Percentiles rank a stretch among this genome's conserved stretches.
phyloP scores from a whole-genome alignment of 2,113 vertebrate genomes.

The Campylorhamphus procurvoides region DNA sequence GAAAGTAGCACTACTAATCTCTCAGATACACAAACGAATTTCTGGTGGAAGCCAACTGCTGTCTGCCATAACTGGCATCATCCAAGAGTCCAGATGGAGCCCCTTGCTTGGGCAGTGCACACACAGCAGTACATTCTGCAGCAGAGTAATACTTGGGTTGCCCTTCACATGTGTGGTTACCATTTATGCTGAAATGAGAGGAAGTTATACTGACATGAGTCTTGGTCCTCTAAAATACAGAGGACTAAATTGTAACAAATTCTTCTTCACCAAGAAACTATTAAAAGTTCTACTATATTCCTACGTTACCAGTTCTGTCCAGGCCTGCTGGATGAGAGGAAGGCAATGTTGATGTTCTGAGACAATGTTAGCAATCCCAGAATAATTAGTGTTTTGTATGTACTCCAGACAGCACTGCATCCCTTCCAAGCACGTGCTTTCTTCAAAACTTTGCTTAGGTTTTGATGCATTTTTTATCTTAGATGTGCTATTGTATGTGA shows the following conservation, averaged over 20 bases:
- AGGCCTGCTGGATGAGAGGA: background rate
- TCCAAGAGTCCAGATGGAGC: background rate
- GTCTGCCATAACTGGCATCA: background rate
- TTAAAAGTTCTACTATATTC: background rate
- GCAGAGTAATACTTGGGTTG: background rate
- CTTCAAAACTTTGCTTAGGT: background rate
- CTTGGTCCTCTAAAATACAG: background rate
- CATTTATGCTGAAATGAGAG: background rate
- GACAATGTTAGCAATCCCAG: background rate
- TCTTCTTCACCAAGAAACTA: background rate
- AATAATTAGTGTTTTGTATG: background rate
- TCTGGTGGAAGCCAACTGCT: background rate
- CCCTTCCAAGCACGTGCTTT: background rate
- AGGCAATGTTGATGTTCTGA: background rate
- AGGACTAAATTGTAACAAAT: background rate
- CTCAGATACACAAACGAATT: background rate
- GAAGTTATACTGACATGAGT: background rate
- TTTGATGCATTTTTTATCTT: background rate
- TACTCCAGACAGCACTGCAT: background rate
- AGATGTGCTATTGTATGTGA: accelerated
- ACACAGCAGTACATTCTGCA: background rate
- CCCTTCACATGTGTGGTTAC: background rate
- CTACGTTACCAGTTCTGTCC: background rate
- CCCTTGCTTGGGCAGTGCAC: background rate
- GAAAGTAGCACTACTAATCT: background rate